Evolutionary conservation across 2,888 invertebrate genomes (phyloP).

Genomic region (Halocaridina rubra): DNA sequence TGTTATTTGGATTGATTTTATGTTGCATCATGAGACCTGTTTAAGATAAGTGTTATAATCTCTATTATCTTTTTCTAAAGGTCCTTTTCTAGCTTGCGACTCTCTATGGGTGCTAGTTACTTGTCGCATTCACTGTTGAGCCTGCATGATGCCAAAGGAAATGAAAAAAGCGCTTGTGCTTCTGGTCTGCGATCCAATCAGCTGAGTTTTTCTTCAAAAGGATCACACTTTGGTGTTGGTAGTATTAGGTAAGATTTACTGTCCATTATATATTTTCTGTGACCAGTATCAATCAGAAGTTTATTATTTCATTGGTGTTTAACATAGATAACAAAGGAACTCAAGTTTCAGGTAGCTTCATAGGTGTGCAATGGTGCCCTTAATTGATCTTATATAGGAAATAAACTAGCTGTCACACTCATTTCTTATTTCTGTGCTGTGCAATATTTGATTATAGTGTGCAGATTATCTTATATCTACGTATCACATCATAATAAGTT

Average conservation of each 20-base stretch:
- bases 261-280: not conserved
- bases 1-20: too few relatives aligned
- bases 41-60: too few relatives aligned
- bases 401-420: too few relatives aligned
- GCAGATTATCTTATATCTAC: not conserved
- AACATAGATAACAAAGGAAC: too few relatives aligned
- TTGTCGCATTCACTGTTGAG: constrained; percentile 60
- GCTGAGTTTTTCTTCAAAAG: constrained; percentile 50
- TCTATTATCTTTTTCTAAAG: constrained; percentile 37
- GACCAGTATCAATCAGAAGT: too few relatives aligned
- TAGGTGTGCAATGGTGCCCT: too few relatives aligned
- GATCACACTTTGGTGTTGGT: constrained; percentile 46
- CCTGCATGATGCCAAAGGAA: constrained; percentile 21
- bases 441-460: not conserved
- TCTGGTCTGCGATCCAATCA: constrained; percentile 36
- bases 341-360: too few relatives aligned
- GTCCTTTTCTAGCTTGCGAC: constrained; percentile 55
- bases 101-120: constrained; percentile 54
- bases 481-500: not conserved
- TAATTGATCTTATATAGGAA: too few relatives aligned
- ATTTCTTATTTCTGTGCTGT: not conserved
- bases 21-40: too few relatives aligned
- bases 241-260: constrained; percentile 17
- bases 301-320: too few relatives aligned
- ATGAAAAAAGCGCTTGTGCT: not conserved